A percentile compares a stretch with the other conserved stretches of the same genome.
phyloP scores from a whole-genome alignment of 2,113 vertebrate genomes.

The Stictonetta naevosa region DNA sequence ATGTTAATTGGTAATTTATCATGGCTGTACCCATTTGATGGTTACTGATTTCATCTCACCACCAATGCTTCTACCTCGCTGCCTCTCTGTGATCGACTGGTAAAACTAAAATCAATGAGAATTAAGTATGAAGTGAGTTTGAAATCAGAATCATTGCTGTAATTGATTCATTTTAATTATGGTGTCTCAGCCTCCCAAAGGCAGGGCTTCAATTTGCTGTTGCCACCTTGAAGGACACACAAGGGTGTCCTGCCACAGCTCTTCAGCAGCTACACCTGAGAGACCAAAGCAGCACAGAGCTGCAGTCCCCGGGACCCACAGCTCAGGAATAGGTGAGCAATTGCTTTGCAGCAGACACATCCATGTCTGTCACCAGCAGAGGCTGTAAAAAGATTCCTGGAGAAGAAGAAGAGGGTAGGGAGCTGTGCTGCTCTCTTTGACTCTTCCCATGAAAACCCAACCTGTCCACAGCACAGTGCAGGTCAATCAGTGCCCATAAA shows the following conservation, averaged over 20 bases:
- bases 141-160: not conserved
- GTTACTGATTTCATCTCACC: not conserved
- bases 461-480: not conserved
- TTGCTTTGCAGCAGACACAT: not conserved
- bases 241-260: not conserved
- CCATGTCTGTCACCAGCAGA: not conserved
- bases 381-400: not conserved
- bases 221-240: not conserved
- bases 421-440: not conserved
- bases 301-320: not conserved
- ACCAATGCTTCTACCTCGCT: not conserved
- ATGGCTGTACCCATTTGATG: not conserved
- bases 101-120: constrained; percentile 23
- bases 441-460: not conserved
- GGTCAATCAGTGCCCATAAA: not conserved
- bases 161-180: not conserved
- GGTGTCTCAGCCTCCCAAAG: not conserved
- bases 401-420: not conserved
- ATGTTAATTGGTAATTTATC: constrained; percentile 19
- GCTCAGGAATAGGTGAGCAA: not conserved
- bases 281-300: not conserved
- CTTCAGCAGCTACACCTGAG: not conserved
- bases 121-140: not conserved
- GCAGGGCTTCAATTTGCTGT: not conserved
- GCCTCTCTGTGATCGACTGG: not conserved